Conservation (phyloP, 2,113 vertebrate species). For the Silurus meridionalis region DNA sequence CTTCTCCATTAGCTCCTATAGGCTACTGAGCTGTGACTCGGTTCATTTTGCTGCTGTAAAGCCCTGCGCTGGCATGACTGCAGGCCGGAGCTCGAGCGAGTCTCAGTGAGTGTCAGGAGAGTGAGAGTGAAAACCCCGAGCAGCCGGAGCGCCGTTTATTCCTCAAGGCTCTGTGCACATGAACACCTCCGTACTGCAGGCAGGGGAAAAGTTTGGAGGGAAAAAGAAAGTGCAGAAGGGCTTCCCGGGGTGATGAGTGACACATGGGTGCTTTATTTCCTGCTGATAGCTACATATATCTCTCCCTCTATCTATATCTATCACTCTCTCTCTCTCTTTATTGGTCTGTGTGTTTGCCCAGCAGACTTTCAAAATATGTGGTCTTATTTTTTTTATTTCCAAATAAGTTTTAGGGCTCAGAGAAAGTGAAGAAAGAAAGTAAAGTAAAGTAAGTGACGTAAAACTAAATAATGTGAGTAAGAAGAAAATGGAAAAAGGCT, state of each 20-base stretch:
- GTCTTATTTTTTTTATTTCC: no score
- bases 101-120: conserved; percentile 10
- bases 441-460: neutral
- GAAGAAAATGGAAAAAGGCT: no score
- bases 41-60: conserved; percentile 36
- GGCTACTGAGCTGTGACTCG: conserved; percentile 35
- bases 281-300: conserved; percentile 66
- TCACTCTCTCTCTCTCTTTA: neutral
- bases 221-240: conserved; percentile 61
- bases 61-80: neutral
- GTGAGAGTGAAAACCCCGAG: conserved; percentile 3
- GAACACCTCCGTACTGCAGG: conserved; percentile 46
- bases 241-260: conserved; percentile 64
- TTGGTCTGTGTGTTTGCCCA: neutral
- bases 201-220: conserved; percentile 35
- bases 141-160: neutral
- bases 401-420: neutral
- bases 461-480: no score
- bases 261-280: neutral
- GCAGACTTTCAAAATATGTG: neutral
- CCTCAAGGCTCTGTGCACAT: conserved; percentile 26
- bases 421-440: neutral
- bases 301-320: neutral
- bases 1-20: conserved; percentile 43
- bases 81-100: neutral